phyloP scores from a whole-genome alignment of 1,140 invertebrate genomes.

The Danaus melanippus region DNA sequence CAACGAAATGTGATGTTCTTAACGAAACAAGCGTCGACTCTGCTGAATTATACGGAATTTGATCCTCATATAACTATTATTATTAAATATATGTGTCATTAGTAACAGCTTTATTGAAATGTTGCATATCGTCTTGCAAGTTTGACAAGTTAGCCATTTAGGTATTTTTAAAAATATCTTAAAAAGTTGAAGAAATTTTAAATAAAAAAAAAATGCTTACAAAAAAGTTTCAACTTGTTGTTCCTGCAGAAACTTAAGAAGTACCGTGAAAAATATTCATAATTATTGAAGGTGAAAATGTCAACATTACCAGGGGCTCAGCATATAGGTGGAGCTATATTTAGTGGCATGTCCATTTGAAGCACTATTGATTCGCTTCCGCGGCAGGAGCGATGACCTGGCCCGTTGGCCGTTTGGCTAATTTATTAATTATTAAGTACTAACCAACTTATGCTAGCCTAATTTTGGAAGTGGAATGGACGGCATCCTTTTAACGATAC shows the following conservation, averaged over 20 bases:
- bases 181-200: too few species aligned
- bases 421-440: slow-evolving; percentile 67
- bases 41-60: too few species aligned
- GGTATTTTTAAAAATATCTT: too few species aligned
- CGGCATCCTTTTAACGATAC: slow-evolving; percentile 3
- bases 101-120: too few species aligned
- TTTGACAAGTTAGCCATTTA: too few species aligned
- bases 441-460: slow-evolving; percentile 31
- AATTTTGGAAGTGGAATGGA: not conserved
- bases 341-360: slow-evolving; percentile 61
- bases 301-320: slow-evolving; percentile 30
- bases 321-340: slow-evolving; percentile 42
- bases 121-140: too few species aligned
- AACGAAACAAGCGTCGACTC: not conserved
- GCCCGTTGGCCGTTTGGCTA: slow-evolving; percentile 51
- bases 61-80: too few species aligned
- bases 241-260: too few species aligned
- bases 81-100: too few species aligned
- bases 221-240: too few species aligned
- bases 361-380: slow-evolving; percentile 62
- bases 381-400: slow-evolving; percentile 58
- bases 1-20: slow-evolving; percentile 7
- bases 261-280: too few species aligned
- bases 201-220: too few species aligned
- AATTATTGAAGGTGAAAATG: slow-evolving; percentile 3